These are phyloP conservation scores for Dasyprocta punctata DNA, from an alignment of 2,113 vertebrate species.

Conservation along the genomic window DNA sequence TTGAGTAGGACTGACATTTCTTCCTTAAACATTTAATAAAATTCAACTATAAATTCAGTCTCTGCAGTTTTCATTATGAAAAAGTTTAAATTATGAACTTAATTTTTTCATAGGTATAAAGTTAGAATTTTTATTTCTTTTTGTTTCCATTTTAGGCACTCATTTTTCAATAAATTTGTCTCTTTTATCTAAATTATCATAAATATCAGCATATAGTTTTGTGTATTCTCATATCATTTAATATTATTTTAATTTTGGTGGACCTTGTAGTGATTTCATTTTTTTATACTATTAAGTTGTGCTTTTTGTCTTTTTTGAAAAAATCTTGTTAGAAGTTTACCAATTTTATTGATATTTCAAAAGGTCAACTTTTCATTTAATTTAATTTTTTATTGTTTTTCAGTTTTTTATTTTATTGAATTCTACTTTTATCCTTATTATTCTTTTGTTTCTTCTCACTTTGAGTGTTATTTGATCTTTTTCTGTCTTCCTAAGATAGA, in stretches of 20 bases:
- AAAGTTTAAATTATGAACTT: conserved; percentile 2
- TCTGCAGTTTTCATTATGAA: not conserved
- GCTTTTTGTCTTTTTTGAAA: not conserved
- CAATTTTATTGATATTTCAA: not conserved
- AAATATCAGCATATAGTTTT: not conserved
- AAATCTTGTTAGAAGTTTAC: not conserved
- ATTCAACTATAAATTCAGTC: not conserved
- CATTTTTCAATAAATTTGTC: not conserved
- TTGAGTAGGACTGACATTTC: not conserved
- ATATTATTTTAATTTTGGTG: not conserved
- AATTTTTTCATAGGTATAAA: not conserved
- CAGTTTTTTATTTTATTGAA: not conserved
- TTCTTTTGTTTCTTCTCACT: not conserved
- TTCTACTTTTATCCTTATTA: not conserved
- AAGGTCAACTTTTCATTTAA: not conserved
- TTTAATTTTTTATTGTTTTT: not conserved
- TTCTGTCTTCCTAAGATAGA: not conserved
- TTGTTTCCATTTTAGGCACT: not conserved
- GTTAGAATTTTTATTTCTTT: not conserved
- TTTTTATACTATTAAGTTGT: not conserved
- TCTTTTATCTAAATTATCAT: not conserved
- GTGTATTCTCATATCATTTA: not conserved
- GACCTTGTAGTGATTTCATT: not conserved
- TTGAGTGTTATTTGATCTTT: conserved; percentile 11
- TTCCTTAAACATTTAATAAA: conserved; percentile 25